Evolutionary conservation across 1,140 invertebrate species (phyloP), one percentile per base, ranked within the genome.

Genomic region (Nephila pilipes): DNA sequence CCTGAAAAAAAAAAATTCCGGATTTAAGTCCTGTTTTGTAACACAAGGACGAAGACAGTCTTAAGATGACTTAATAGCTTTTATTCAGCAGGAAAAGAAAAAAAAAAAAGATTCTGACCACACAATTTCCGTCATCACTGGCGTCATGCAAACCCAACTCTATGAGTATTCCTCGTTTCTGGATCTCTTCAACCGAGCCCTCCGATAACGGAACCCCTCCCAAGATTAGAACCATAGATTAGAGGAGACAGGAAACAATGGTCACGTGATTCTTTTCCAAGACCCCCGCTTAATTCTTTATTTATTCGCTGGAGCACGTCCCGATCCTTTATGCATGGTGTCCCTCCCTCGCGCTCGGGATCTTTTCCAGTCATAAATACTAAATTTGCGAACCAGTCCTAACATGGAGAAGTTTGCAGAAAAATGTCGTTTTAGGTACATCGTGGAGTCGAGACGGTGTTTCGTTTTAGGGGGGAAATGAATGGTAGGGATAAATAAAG

Each of bases 181-280:
- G 46, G 80, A 81, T 46, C 80, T 81, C 80, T n/a, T 81, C 80
- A 54, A 29, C 6, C 46, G 46, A 46, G 36, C 32, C 32, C 14
- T 18, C 5, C 29, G 69, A 75, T 75, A 75, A 32, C 38, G 16
- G 80, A n/a, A 55, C 80, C 80, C 36, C 80, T 81, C 80, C 80
- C 80, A 81, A 81, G 80, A 81, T 81, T 81, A 81, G 80, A 55
- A 55, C 80, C 22, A 46, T 55, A 81, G 80, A 81, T 81, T 81
- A 81, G 46, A 55, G 80, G 38, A 55, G 80, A 81, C 80, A 75
- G 69, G 69, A 75, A 75, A 75, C 69, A 81, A 81, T 81, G 25
- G 80, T 81, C 80, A 81, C 80, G 80, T 55, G 38, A 81, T 14
- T 55, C 36, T 54, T 20, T 81, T 54, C 75, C 58, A 75, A 29